phyloP scores from a whole-genome alignment of 2,113 vertebrate genomes.

The Nematolebias whitei region DNA sequence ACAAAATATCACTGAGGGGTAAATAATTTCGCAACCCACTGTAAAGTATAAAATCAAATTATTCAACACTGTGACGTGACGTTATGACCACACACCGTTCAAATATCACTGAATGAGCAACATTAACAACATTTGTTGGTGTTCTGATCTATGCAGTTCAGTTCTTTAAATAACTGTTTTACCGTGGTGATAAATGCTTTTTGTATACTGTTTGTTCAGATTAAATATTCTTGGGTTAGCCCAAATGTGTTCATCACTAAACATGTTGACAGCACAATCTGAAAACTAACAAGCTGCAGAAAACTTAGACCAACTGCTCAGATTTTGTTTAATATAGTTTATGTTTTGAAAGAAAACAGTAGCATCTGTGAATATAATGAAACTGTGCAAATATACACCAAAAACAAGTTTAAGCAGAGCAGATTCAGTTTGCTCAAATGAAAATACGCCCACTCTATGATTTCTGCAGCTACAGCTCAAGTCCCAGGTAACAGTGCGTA shows the following conservation, averaged over 20 bases:
- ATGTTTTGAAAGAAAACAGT: conserved; percentile 3
- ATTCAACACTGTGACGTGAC: not conserved
- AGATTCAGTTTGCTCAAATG: conserved; percentile 1
- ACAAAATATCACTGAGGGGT: too few relatives aligned
- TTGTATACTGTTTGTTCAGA: not conserved
- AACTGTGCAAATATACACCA: not conserved
- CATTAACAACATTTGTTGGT: not conserved
- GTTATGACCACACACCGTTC: not conserved
- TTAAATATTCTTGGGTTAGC: not conserved
- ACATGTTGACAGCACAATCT: not conserved
- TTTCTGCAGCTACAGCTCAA: conserved; percentile 3
- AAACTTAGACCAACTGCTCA: not conserved
- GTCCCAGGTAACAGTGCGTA: conserved; percentile 9
- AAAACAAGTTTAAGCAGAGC: not conserved
- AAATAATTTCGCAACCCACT: too few relatives aligned
- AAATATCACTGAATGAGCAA: not conserved
- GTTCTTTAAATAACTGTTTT: not conserved
- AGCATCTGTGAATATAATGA: conserved; percentile 1
- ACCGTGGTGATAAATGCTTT: not conserved
- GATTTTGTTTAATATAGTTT: not conserved
- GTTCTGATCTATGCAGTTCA: too few relatives aligned
- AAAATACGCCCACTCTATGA: conserved; percentile 6
- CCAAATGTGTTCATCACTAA: not conserved
- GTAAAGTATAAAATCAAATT: too few relatives aligned
- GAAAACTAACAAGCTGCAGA: not conserved